These are phyloP conservation scores for Junco hyemalis DNA, from an alignment of 2,113 vertebrate genomes.

Conservation along the genomic window DNA sequence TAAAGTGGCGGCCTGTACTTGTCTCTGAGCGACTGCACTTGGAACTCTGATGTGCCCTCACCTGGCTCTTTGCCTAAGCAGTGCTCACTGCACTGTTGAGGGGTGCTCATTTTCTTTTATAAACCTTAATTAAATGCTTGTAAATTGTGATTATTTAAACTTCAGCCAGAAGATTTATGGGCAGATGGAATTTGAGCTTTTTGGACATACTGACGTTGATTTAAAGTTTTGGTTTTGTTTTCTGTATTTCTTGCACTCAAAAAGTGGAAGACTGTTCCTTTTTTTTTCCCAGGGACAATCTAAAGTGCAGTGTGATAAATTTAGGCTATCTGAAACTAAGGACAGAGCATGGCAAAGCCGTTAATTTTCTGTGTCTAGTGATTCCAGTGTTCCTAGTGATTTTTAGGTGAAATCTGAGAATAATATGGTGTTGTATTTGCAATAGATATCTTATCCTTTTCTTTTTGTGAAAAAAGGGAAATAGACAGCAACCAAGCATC, in stretches of 20 bases:
- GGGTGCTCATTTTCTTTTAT: not conserved
- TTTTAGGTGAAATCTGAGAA: not conserved
- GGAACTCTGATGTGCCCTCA: not conserved
- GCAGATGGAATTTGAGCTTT: not conserved
- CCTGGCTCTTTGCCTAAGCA: not conserved
- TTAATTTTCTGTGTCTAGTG: not conserved
- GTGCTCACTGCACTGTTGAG: not conserved
- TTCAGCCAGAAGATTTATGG: not conserved
- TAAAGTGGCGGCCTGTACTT: not conserved
- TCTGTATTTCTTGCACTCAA: not conserved
- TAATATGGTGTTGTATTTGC: not conserved
- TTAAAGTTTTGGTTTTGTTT: not conserved
- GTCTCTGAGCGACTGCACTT: not conserved
- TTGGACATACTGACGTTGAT: not conserved
- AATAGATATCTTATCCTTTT: not conserved
- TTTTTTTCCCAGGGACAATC: no score
- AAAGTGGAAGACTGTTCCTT: not conserved
- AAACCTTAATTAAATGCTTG: not conserved
- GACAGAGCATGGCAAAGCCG: not conserved
- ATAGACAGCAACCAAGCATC: not conserved
- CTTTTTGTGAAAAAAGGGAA: not conserved
- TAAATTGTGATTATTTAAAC: not conserved
- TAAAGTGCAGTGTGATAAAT: not conserved
- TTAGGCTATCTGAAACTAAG: not conserved
- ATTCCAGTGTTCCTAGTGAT: not conserved